These are phyloP conservation scores for Melitaea cinxia DNA, from an alignment of 1,140 invertebrate genomes.

Conservation along the genomic window DNA sequence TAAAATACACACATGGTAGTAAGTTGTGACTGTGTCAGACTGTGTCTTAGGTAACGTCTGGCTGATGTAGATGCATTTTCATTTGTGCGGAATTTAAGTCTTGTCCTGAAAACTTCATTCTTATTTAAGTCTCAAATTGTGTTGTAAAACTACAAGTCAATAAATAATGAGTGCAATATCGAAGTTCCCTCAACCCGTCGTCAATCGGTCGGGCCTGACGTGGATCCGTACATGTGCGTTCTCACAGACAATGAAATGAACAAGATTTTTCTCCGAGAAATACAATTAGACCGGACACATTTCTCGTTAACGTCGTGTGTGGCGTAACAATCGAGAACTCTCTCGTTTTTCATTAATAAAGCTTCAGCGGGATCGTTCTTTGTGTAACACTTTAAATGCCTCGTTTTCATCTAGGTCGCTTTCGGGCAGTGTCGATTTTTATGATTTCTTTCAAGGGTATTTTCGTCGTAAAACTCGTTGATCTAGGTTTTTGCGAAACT, in stretches of 20 bases:
- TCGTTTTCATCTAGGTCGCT: neutral
- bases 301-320: conserved; percentile 52
- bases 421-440: conserved; percentile 3
- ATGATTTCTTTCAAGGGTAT: neutral
- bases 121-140: too few relatives aligned
- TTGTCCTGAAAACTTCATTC: too few relatives aligned
- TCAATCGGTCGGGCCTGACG: conserved; percentile 8
- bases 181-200: neutral
- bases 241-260: conserved; percentile 50
- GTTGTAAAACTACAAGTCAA: too few relatives aligned
- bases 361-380: conserved; percentile 26
- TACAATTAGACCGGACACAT: conserved; percentile 64
- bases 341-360: conserved; percentile 54
- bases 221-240: conserved; percentile 10
- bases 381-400: conserved; percentile 12
- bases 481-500: neutral
- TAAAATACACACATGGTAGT: too few relatives aligned
- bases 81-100: too few relatives aligned
- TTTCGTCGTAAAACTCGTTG: neutral
- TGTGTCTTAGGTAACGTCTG: too few relatives aligned
- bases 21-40: too few relatives aligned
- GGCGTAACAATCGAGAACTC: conserved; percentile 46
- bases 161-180: too few relatives aligned
- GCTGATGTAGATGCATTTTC: too few relatives aligned
- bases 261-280: conserved; percentile 63